Conservation (phyloP, 2,797 vertebrate genomes). For the Melopsittacus undulatus region DNA sequence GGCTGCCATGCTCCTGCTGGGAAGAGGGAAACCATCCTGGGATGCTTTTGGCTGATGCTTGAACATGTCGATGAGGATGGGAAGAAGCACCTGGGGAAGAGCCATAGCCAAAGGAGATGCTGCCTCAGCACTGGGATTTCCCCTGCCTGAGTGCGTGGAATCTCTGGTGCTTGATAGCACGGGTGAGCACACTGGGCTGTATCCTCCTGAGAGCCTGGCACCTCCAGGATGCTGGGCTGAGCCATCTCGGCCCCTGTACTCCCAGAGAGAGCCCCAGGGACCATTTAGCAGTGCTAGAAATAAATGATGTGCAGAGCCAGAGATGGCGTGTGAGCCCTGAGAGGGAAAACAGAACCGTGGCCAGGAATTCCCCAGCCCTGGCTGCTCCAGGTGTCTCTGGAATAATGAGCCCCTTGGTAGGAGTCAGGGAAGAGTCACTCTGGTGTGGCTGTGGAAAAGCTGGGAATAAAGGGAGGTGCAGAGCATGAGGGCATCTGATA, state of each 20-base stretch:
- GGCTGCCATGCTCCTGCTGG: accelerated
- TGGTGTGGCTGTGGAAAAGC: accelerated
- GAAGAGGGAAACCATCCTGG: neutral
- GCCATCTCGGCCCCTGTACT: neutral
- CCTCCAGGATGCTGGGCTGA: neutral
- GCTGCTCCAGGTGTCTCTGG: neutral
- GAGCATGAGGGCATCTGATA: accelerated
- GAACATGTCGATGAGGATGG: accelerated
- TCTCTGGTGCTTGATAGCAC: neutral
- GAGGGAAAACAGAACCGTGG: neutral
- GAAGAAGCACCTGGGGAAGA: neutral
- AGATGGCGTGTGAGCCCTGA: neutral
- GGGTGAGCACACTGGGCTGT: neutral
- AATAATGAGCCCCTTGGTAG: neutral
- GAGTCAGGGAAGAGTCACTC: accelerated
- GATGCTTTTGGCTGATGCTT: accelerated
- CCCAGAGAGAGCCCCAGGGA: neutral
- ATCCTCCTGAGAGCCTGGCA: neutral
- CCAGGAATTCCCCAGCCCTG: neutral
- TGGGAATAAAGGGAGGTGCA: neutral
- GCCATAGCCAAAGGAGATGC: neutral
- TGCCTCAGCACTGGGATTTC: neutral
- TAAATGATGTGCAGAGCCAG: neutral
- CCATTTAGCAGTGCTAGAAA: neutral
- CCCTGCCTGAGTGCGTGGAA: accelerated